Evolutionary conservation across 2,113 vertebrate genomes (phyloP).

Genomic region (Halichoeres trimaculatus): DNA sequence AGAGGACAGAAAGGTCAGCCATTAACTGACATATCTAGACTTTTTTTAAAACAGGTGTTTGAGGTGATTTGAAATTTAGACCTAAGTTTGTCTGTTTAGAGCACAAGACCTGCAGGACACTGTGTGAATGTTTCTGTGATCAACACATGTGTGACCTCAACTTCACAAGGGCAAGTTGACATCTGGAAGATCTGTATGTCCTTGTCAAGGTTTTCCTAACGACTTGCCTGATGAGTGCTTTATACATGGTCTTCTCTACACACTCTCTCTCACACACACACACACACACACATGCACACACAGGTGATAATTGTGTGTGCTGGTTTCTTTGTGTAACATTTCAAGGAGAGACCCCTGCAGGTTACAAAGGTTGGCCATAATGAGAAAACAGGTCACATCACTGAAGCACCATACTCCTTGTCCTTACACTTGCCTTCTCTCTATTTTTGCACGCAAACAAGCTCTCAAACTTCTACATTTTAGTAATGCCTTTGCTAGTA

Average conservation of each 20-base stretch:
- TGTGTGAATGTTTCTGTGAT: constrained; percentile 10
- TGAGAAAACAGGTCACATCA: constrained; percentile 60
- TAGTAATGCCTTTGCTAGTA: neutral
- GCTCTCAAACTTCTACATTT: neutral
- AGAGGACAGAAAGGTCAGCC: constrained; percentile 13
- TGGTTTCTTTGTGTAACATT: constrained; percentile 33
- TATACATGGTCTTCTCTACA: neutral
- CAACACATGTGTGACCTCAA: constrained; percentile 26
- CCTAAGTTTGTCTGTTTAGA: constrained; percentile 4
- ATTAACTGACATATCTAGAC: constrained; percentile 21
- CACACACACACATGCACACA: too few relatives aligned
- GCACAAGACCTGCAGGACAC: constrained; percentile 21
- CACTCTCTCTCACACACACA: constrained; percentile 6
- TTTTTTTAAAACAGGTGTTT: neutral
- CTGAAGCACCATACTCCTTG: constrained; percentile 29
- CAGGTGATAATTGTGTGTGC: constrained; percentile 19
- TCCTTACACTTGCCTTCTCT: constrained; percentile 8
- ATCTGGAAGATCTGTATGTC: constrained; percentile 50
- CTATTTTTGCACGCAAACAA: neutral
- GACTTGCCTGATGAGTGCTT: constrained; percentile 17
- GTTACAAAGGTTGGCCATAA: constrained; percentile 48
- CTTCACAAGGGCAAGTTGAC: constrained; percentile 71
- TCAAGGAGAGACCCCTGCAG: constrained; percentile 63
- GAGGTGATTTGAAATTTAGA: too few relatives aligned
- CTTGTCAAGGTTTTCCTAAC: constrained; percentile 51